phyloP scores from a whole-genome alignment of 2,888 invertebrate species.

The Dyspetes luteomarginatus region DNA sequence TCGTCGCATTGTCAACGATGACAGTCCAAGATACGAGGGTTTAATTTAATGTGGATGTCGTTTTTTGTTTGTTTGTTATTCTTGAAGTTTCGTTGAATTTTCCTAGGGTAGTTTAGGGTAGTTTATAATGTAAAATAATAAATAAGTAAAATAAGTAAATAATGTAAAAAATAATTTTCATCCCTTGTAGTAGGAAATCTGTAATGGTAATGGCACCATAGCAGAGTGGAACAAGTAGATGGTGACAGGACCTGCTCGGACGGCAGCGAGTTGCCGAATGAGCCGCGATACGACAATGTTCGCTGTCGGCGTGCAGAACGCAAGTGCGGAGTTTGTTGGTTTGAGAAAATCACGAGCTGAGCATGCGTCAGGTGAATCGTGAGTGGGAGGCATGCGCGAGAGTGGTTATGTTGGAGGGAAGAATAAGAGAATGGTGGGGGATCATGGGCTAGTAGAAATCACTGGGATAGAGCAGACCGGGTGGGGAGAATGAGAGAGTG shows the following conservation, averaged over 20 bases:
- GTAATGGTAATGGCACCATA: too few relatives aligned
- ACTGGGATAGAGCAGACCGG: slow-evolving; percentile 22
- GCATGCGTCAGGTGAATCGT: slow-evolving; percentile 68
- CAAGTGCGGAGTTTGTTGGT: slow-evolving; percentile 54
- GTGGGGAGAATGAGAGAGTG: slow-evolving; percentile 53
- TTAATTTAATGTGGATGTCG: too few relatives aligned
- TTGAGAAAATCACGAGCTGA: slow-evolving; percentile 72
- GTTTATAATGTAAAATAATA: too few relatives aligned
- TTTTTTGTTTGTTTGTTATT: too few relatives aligned
- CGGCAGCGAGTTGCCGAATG: slow-evolving; percentile 22
- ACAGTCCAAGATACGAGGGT: too few relatives aligned
- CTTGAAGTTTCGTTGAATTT: too few relatives aligned
- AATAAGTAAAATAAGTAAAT: too few relatives aligned
- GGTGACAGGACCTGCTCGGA: background rate
- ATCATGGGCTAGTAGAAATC: slow-evolving; percentile 14
- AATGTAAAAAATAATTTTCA: slow-evolving; percentile 19
- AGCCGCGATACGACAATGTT: slow-evolving; percentile 1
- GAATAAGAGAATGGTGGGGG: slow-evolving; percentile 39
- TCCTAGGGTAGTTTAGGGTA: too few relatives aligned
- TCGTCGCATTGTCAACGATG: too few relatives aligned
- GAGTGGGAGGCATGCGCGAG: slow-evolving; percentile 42
- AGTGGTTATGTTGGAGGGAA: background rate
- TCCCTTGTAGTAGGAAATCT: background rate
- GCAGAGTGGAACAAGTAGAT: background rate
- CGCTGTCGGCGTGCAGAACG: background rate